A percentile compares a stretch with the other conserved stretches of the same genome.
phyloP scores from a whole-genome alignment of 2,888 invertebrate genomes.

The Nyleta sp. region DNA sequence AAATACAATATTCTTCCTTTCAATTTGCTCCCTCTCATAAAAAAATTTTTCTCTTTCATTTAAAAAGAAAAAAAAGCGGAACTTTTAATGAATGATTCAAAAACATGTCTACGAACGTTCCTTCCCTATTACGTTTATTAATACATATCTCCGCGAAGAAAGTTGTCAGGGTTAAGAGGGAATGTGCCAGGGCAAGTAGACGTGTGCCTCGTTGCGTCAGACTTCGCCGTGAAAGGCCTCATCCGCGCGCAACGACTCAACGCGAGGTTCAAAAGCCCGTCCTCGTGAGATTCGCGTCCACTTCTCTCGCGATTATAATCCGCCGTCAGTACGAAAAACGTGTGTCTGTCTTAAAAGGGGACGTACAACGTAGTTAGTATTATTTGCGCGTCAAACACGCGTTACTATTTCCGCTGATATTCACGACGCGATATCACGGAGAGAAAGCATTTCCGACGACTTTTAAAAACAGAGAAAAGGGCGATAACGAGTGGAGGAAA shows the following conservation, averaged over 20 bases:
- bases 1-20: no score
- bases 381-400: conserved; percentile 46
- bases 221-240: conserved; percentile 39
- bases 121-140: conserved; percentile 16
- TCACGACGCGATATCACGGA: conserved; percentile 10
- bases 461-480: conserved; percentile 1
- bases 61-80: no score
- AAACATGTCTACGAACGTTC: no score
- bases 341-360: conserved; percentile 29
- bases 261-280: conserved; percentile 51
- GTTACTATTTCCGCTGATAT: conserved; percentile 33
- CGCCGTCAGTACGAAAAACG: conserved; percentile 32
- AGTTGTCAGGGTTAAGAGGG: conserved; percentile 41
- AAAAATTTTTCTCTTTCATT: no score
- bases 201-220: conserved; percentile 39
- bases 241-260: conserved; percentile 36
- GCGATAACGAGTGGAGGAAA: conserved; percentile 10
- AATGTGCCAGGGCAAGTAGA: conserved; percentile 43
- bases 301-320: conserved; percentile 41
- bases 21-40: no score
- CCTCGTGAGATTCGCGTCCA: conserved; percentile 42
- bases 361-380: conserved; percentile 41
- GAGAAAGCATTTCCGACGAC: neutral
- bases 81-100: no score
- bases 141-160: conserved; percentile 12